A percentile compares a stretch with the other conserved stretches of the same genome.
Evolutionary conservation across 2,888 invertebrate genomes (phyloP).

Genomic region (Thysanoteuthis rhombus): DNA sequence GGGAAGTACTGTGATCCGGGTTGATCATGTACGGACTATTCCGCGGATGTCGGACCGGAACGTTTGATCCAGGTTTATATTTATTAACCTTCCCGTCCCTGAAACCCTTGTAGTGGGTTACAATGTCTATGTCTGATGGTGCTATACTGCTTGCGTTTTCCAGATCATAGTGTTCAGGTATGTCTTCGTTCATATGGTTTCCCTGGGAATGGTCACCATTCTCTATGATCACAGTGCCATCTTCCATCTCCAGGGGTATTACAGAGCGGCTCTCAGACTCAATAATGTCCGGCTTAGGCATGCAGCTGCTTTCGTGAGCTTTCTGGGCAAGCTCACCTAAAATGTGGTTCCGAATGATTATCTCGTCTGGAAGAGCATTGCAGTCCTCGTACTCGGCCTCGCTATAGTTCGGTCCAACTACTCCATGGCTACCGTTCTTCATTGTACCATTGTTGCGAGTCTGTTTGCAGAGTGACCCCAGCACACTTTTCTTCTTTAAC

Average conservation of each 20-base stretch:
- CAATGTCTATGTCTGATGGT: constrained; percentile 95
- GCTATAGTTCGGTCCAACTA: constrained; percentile 42
- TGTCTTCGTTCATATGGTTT: constrained; percentile 51
- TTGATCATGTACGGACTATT: constrained; percentile 18
- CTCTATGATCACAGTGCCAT: constrained; percentile 62
- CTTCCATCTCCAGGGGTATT: constrained; percentile 53
- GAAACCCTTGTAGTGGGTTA: constrained; percentile 93
- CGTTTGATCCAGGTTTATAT: constrained; percentile 78
- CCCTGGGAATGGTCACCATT: constrained; percentile 53
- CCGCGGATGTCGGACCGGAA: constrained; percentile 69
- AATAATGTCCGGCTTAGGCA: constrained; percentile 89
- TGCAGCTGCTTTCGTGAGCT: constrained; percentile 81
- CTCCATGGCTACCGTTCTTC: constrained; percentile 42
- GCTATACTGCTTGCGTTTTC: constrained; percentile 98
- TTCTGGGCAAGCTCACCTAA: constrained; percentile 80
- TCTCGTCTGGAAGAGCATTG: constrained; percentile 56
- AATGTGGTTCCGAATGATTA: constrained; percentile 75
- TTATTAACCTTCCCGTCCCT: constrained; percentile 84
- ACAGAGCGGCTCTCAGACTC: constrained; percentile 76
- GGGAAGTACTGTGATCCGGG: neutral
- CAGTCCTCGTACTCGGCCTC: constrained; percentile 60
- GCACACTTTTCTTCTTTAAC: constrained; percentile 37
- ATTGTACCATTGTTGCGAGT: constrained; percentile 63
- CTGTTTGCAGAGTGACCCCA: constrained; percentile 44
- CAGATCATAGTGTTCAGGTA: constrained; percentile 78